Conservation (phyloP, 2,888 invertebrate genomes). For the Lasioglossum malachurum region DNA sequence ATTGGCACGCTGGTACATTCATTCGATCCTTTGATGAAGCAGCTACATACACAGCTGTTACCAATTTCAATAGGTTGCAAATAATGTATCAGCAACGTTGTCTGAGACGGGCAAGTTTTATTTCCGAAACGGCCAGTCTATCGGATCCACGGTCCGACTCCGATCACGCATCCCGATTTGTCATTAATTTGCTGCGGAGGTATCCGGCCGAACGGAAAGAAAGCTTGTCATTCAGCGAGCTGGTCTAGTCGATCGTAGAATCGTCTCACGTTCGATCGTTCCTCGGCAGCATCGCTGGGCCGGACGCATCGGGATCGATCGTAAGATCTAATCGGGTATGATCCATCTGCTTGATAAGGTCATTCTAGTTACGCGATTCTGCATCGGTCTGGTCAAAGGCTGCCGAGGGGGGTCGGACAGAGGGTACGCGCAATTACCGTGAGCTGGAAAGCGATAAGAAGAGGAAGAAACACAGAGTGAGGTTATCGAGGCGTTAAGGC, state of each 20-base stretch:
- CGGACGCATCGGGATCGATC: conserved; percentile 23
- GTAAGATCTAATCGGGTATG: conserved; percentile 14
- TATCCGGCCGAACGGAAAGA: background rate
- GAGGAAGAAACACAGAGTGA: conserved; percentile 26
- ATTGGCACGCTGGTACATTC: background rate
- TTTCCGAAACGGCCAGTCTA: background rate
- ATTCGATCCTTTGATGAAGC: background rate
- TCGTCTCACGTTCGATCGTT: conserved; percentile 33
- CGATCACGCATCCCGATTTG: conserved; percentile 20
- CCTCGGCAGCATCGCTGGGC: background rate
- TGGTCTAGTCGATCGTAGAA: conserved; percentile 16
- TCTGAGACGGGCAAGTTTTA: background rate
- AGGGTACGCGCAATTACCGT: background rate
- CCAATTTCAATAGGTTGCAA: no score
- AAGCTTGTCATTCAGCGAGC: background rate
- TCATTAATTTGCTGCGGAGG: conserved; percentile 18
- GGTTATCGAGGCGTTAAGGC: conserved; percentile 70
- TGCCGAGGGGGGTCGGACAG: background rate
- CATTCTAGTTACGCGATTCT: conserved; percentile 34
- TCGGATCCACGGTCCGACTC: background rate
- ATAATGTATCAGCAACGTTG: no score
- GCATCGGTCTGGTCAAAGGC: background rate
- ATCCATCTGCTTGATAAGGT: conserved; percentile 30
- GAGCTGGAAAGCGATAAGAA: conserved; percentile 16
- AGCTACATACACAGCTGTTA: background rate